A percentile compares a stretch with the other conserved stretches of the same genome.
Evolutionary conservation across 2,888 invertebrate genomes (phyloP).

Genomic region (Eupelmus urozonus): DNA sequence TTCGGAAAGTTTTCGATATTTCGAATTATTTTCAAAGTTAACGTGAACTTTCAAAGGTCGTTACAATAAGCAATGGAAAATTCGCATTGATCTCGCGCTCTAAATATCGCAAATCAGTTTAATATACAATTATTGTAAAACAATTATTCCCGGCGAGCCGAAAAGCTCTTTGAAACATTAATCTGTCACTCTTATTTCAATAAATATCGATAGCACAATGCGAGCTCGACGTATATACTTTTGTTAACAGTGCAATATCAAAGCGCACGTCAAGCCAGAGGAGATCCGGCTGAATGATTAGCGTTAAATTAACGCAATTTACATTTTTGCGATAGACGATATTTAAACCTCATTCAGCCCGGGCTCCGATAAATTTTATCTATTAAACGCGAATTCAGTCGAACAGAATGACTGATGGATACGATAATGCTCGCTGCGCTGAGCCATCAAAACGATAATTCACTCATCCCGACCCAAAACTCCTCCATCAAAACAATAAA

Average conservation of each 20-base stretch:
- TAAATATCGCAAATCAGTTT: no score
- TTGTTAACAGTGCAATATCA: neutral
- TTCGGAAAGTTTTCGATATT: no score
- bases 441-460: neutral
- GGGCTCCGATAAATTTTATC: conserved; percentile 3
- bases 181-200: conserved; percentile 10
- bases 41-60: no score
- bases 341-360: neutral
- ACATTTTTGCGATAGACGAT: neutral
- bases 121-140: no score
- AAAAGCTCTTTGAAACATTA: conserved; percentile 2
- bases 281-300: conserved; percentile 10
- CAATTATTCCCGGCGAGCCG: no score
- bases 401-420: neutral
- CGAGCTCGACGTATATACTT: neutral
- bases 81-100: no score
- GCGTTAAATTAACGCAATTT: conserved; percentile 19
- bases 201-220: neutral
- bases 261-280: neutral
- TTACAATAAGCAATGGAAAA: no score
- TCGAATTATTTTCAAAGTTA: no score
- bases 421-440: neutral
- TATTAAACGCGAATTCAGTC: neutral
- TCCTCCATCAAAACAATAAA: no score
- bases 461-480: no score